Evolutionary conservation across 1,140 invertebrate species (phyloP), one percentile per base, ranked within the genome.

Genomic region (Drosophila ogumai): DNA sequence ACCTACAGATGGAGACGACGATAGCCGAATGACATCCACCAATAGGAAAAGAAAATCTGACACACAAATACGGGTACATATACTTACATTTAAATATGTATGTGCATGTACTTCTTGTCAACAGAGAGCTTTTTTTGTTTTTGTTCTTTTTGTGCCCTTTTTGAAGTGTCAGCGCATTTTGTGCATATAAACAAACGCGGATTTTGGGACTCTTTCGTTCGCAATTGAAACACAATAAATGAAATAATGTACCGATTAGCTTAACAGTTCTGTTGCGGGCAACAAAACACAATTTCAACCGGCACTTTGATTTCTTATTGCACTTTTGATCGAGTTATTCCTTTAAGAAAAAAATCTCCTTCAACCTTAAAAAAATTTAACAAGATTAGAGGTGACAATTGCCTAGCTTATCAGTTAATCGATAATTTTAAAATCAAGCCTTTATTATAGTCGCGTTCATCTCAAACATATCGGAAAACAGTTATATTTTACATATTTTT

Each of bases 101-200:
- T 10, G 15, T 8, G 43, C 6, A 8, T 12, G 61, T n/a, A 7
- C 22, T 47, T 15, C 32, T n/a, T 69, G 31, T 36, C 25, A 52
- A 55, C 38, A 44, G 12, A 60, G 40, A 28, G 10, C 28, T 6
- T 36, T 36, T 25, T 46, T 17, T 32, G 15, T 19, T 19, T 22
- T 44, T 44, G 19, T 44, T 17, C 8, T 10, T 8, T 43, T 8
- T 17, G 1, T 43, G 8, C n/a, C 15, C 22, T 13, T 36, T 56
- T 56, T 38, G 15, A 41, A 60, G 28, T 5, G 61, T 64, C 38
- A 61, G 61, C 56, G 7, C 3, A 17, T 32, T 43, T 36, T 22
- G 1, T 60, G 56, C 38, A 43, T 25, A 4, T 22, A 63, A 64
- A 60, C 55, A 64, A 64, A 43, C 19, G 3, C 15, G 0, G 15